Evolutionary conservation across 2,113 vertebrate genomes (phyloP).

Genomic region (Alligator sinensis): DNA sequence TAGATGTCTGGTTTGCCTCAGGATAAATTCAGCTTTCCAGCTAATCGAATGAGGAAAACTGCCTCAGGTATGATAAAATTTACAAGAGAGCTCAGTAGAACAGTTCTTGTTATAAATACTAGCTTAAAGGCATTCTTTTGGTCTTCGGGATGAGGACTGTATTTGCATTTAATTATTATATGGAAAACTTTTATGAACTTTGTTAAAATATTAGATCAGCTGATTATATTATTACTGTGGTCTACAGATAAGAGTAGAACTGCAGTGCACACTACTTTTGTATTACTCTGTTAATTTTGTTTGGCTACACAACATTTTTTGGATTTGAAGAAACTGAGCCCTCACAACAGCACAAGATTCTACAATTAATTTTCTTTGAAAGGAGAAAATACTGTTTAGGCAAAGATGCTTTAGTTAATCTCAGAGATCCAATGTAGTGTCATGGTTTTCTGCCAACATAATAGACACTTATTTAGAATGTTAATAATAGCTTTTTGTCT

Average conservation of each 20-base stretch:
- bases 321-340: background rate
- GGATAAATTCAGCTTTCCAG: slow-evolving; percentile 85
- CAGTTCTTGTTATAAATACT: slow-evolving; percentile 87
- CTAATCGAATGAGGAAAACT: slow-evolving; percentile 82
- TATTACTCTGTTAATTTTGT: background rate
- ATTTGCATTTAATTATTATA: slow-evolving; percentile 87
- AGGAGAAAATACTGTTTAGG: background rate
- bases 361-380: background rate
- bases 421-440: background rate
- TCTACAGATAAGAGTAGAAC: background rate
- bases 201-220: slow-evolving; percentile 71
- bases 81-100: slow-evolving; percentile 84
- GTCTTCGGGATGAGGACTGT: slow-evolving; percentile 77
- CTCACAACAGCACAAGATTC: background rate
- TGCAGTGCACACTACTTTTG: background rate
- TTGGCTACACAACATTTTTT: slow-evolving; percentile 4
- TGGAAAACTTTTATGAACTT: slow-evolving; percentile 79
- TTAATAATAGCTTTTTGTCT: slow-evolving; percentile 40
- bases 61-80: slow-evolving; percentile 91
- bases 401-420: background rate
- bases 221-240: slow-evolving; percentile 65
- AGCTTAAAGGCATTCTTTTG: slow-evolving; percentile 85
- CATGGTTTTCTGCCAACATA: background rate
- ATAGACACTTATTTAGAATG: slow-evolving; percentile 54
- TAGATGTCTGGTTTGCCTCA: slow-evolving; percentile 87